Base-by-base conservation (phyloP, 2,888 invertebrate genomes). In the Andricus curvator region DNA sequence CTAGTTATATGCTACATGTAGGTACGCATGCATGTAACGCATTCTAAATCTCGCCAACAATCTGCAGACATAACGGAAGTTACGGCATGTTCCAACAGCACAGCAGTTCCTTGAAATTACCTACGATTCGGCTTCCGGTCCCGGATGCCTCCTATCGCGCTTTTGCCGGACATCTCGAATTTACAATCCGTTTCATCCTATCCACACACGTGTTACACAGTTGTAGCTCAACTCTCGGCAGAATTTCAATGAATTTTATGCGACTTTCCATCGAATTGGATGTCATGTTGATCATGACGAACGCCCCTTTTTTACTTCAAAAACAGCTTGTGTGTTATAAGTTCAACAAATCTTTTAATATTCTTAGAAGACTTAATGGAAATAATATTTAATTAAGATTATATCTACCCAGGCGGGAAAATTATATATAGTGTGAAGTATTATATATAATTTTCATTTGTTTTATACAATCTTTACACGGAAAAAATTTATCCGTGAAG, bases 41-140 rank as follows among this genome's bases (percentile, higher is more conserved):
- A 83, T 84, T 84, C 83, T 78, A 79, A 84, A 83, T 83, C 66
- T 78, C 80, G 79, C 77, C 81, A 81, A 81, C 82, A 84, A 82
- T 85, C 82, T 80, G 80, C 81, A 82, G 79, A 80, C 83, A 80
- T 81, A 78, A 81, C 82, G 83, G 78, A 84, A 85, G 84, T 86
- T 84, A 81, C 81, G 78, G 81, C 83, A 76, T 68, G 67, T 79
- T 68, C 56, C 80, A 68, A 79, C 67, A 29, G 56, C 44, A 41
- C 81, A 78, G 68, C 37, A 80, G 79, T 83, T 81, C 80, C 79
- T 82, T 83, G 83, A 84, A 85, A 86, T 85, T 82, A 82, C 84
- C 80, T 81, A 78, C 82, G 78, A 82, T 84, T 80, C 82, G 81
- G 81, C 83, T 82, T 83, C 84, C 84, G 77, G 78, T 81, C 41